Conservation (phyloP, 2,797 vertebrate species). For the Darevskia nairensis region DNA sequence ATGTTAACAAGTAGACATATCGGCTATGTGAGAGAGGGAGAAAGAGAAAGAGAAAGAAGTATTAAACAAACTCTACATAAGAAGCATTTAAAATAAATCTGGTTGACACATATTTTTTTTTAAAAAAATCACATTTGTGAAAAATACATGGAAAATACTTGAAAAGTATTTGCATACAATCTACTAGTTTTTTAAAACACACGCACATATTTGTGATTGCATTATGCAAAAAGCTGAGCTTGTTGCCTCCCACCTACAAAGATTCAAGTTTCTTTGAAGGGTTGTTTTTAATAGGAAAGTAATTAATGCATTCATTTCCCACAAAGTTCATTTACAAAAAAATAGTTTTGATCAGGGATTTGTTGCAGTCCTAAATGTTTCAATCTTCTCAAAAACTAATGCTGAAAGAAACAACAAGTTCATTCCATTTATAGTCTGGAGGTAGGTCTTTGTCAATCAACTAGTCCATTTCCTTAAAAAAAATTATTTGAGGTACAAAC, state of each 20-base stretch:
- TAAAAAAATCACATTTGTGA: conserved; percentile 92
- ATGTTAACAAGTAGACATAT: conserved; percentile 81
- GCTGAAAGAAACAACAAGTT: conserved; percentile 83
- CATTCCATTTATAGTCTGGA: conserved; percentile 89
- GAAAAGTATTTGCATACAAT: conserved; percentile 89
- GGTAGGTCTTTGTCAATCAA: conserved; percentile 92
- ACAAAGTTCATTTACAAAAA: conserved; percentile 83
- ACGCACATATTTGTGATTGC: conserved; percentile 88
- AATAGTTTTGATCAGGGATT: conserved; percentile 83
- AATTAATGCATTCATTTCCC: conserved; percentile 81
- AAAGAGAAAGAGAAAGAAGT: conserved; percentile 76
- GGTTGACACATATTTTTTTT: conserved; percentile 88
- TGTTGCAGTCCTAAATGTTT: conserved; percentile 87
- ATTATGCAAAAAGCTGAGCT: conserved; percentile 90
- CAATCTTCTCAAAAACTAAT: conserved; percentile 77
- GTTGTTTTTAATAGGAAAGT: conserved; percentile 76
- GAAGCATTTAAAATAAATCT: conserved; percentile 91
- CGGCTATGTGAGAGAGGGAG: conserved; percentile 81
- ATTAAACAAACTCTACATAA: conserved; percentile 85
- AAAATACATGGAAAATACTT: conserved; percentile 90
- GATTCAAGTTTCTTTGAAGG: conserved; percentile 90
- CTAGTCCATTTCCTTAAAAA: conserved; percentile 84
- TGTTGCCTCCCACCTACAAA: conserved; percentile 88
- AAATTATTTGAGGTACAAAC: conserved; percentile 90
- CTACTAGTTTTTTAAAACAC: conserved; percentile 82